Conservation (phyloP, 1,140 invertebrate genomes). For the Drosophila miranda region DNA sequence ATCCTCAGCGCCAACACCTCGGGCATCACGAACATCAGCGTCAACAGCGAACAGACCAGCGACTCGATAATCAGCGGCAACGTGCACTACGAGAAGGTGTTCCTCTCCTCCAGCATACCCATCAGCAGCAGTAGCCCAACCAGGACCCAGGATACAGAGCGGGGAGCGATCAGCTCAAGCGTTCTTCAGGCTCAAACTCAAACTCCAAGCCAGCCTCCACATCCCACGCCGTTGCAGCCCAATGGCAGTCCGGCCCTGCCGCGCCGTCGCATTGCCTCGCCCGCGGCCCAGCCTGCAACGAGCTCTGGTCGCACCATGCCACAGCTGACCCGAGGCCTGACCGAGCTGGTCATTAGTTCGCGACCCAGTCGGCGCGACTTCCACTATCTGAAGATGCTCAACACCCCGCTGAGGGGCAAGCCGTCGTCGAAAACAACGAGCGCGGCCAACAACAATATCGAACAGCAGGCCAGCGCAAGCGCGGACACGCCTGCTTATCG, state of each 20-base stretch:
- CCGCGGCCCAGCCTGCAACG: constrained; percentile 13
- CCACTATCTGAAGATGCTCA: constrained; percentile 63
- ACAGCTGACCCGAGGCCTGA: constrained; percentile 72
- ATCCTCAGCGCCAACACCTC: constrained; percentile 77
- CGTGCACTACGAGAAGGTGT: constrained; percentile 79
- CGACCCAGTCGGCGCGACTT: constrained; percentile 77
- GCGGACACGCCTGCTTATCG: constrained; percentile 18
- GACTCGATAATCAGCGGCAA: constrained; percentile 67
- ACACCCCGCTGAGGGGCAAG: constrained; percentile 58
- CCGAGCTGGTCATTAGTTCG: constrained; percentile 76
- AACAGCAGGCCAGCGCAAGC: constrained; percentile 37
- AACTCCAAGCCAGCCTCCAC: too few relatives aligned
- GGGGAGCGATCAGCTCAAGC: constrained; percentile 3
- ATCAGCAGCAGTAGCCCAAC: constrained; percentile 33
- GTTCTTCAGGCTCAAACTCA: neutral
- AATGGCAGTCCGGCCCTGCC: constrained; percentile 60
- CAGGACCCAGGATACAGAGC: constrained; percentile 9
- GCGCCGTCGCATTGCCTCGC: constrained; percentile 38
- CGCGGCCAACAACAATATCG: constrained; percentile 63
- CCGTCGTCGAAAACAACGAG: constrained; percentile 26
- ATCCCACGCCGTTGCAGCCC: too few relatives aligned
- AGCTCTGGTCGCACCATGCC: constrained; percentile 25
- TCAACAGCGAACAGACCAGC: constrained; percentile 60
- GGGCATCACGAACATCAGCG: constrained; percentile 75
- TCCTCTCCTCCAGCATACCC: constrained; percentile 71